Evolutionary conservation across 2,113 vertebrate genomes (phyloP).

Genomic region (Boulengerochromis microlepis): DNA sequence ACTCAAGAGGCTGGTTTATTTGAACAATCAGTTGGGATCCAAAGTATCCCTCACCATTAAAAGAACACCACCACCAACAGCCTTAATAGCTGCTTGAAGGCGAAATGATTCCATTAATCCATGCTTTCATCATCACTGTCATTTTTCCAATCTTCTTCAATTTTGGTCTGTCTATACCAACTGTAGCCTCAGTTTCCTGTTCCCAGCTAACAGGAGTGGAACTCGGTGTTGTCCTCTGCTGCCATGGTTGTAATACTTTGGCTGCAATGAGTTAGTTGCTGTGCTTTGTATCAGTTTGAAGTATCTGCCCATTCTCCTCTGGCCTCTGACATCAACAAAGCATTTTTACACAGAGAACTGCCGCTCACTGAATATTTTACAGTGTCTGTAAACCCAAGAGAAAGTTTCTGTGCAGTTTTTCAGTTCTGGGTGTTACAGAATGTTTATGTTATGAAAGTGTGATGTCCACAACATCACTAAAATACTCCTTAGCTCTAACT

Average conservation of each 20-base stretch:
- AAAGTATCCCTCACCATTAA: neutral
- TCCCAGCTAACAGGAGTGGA: neutral
- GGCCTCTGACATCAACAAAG: neutral
- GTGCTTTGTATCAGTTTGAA: neutral
- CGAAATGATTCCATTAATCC: neutral
- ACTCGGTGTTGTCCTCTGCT: neutral
- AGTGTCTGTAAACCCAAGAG: neutral
- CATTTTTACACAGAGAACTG: neutral
- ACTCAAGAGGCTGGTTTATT: neutral
- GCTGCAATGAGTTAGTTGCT: neutral
- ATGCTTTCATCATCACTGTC: neutral
- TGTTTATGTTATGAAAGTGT: neutral
- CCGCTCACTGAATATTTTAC: neutral
- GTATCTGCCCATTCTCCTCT: neutral
- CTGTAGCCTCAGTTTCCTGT: neutral
- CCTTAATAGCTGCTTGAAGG: neutral
- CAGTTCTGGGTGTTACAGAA: neutral
- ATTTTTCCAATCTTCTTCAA: neutral
- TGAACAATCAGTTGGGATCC: neutral
- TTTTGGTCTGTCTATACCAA: neutral
- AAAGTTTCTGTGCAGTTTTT: neutral
- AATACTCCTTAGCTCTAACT: neutral
- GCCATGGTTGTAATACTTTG: neutral
- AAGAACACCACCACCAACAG: neutral
- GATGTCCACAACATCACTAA: neutral